Base-by-base conservation (phyloP, 2,888 invertebrate genomes). In the Hydriomena furcata region DNA sequence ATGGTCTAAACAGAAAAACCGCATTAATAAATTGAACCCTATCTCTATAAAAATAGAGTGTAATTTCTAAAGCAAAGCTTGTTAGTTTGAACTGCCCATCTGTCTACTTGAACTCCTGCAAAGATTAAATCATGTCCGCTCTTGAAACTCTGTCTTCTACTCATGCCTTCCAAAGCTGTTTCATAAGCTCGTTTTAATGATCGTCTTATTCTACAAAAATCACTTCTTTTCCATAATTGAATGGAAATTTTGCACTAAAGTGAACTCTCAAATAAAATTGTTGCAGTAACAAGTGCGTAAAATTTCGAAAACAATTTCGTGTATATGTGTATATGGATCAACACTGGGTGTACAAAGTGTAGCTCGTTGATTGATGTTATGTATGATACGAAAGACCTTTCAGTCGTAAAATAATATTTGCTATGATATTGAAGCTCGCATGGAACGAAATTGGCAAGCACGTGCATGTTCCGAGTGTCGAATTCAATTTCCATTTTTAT, bases 1-100 rank as follows among this genome's bases (percentile, higher is more conserved):
- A 99, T 99, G 56, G 99, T 99, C 99, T 99, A 80, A 70, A 80
- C 63, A 77, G 51, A 64, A 61, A 59, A 52, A 54, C 1, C 24
- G 61, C 50, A 52, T 73, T 52, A 73, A 38, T 41, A 54, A 30
- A 24, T 11, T 13, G 13, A 21, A 37, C 34, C 40, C 31, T 27
- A 12, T 7, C 6, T n/a, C 10, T n/a, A 10, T 25, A 8, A n/a
- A 11, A 12, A 37, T 13, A 17, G n/a, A 28, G 32, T 37, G 24
- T 44, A 24, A 37, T 27, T 52, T 61, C 57, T 61, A 61, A 61
- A 60, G 61, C 61, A 51, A 61, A 61, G 61, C 61, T 44, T 52
- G 48, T 48, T 52, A 50, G 35, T 52, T 49, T 47, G 30, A 52
- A 54, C 40, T 52, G 54, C 47, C 50, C 45, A 31, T 49, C 35